Percentiles rank a stretch among this genome's conserved stretches.
Evolutionary conservation across 2,888 invertebrate species (phyloP).

Genomic region (Parelbella ahira): DNA sequence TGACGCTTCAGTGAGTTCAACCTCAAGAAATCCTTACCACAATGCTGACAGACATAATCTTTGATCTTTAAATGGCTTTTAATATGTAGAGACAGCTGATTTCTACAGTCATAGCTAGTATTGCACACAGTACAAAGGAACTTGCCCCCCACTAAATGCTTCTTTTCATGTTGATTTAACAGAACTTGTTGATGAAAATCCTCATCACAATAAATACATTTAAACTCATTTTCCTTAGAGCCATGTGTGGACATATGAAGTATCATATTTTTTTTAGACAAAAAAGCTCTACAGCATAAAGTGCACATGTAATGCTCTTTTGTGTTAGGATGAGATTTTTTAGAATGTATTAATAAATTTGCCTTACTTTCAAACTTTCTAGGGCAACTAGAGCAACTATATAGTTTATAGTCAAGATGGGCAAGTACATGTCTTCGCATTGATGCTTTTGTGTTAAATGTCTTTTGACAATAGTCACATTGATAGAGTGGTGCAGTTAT

Average conservation of each 20-base stretch:
- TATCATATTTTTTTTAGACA: slow-evolving; percentile 86
- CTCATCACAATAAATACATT: slow-evolving; percentile 83
- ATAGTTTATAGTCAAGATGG: slow-evolving; percentile 81
- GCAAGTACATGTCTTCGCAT: slow-evolving; percentile 84
- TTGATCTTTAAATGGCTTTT: slow-evolving; percentile 87
- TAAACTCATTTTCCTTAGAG: slow-evolving; percentile 65
- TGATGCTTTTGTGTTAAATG: slow-evolving; percentile 83
- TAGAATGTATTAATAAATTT: slow-evolving; percentile 82
- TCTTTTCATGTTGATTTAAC: slow-evolving; percentile 84
- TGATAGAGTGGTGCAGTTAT: slow-evolving; percentile 33
- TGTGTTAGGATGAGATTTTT: slow-evolving; percentile 74
- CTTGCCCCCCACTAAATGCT: slow-evolving; percentile 86
- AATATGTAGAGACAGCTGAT: slow-evolving; percentile 82
- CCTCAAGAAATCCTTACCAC: slow-evolving; percentile 88
- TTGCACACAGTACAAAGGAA: slow-evolving; percentile 86
- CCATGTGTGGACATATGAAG: slow-evolving; percentile 87
- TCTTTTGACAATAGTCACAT: slow-evolving; percentile 83
- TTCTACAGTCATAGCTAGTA: slow-evolving; percentile 84
- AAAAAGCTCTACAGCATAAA: slow-evolving; percentile 88
- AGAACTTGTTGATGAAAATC: slow-evolving; percentile 49
- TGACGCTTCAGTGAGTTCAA: slow-evolving; percentile 88
- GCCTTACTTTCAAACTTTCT: slow-evolving; percentile 20
- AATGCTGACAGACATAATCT: slow-evolving; percentile 89
- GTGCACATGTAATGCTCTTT: slow-evolving; percentile 83
- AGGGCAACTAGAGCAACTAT: slow-evolving; percentile 10